These are phyloP conservation scores for Aleiodes leptofemur DNA, from an alignment of 2,888 invertebrate genomes.

Conservation along the genomic window DNA sequence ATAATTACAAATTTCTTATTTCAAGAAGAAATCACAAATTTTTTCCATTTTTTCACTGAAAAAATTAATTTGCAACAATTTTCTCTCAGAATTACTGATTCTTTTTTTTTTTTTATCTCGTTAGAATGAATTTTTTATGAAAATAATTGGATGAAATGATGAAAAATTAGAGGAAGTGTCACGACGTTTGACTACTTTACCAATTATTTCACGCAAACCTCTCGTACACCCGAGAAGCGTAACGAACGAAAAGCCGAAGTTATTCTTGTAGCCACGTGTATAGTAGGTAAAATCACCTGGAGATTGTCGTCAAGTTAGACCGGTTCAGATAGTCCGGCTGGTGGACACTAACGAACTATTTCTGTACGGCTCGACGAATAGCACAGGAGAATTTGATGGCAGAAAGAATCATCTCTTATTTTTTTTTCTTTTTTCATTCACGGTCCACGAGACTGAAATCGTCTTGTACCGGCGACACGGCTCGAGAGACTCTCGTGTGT, in stretches of 20 bases:
- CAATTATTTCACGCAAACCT: not conserved
- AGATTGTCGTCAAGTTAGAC: not conserved
- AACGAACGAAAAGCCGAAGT: not conserved
- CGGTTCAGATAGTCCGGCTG: not conserved
- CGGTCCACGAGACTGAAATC: slow-evolving; percentile 56
- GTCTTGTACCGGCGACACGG: slow-evolving; percentile 56
- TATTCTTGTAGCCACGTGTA: not conserved
- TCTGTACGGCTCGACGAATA: slow-evolving; percentile 31
- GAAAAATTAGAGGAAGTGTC: slow-evolving; percentile 1
- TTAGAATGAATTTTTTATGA: too few relatives aligned
- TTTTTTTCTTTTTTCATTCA: slow-evolving; percentile 47
- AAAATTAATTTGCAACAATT: too few relatives aligned
- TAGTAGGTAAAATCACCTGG: not conserved
- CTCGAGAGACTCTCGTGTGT: slow-evolving; percentile 37
- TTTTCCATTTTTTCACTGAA: too few relatives aligned
- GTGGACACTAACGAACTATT: not conserved
- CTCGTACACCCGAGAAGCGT: not conserved
- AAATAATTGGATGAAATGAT: too few relatives aligned
- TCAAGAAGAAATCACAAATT: too few relatives aligned
- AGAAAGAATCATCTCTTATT: slow-evolving; percentile 32
- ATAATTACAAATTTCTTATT: too few relatives aligned
- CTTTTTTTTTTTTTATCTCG: too few relatives aligned
- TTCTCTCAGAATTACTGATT: too few relatives aligned
- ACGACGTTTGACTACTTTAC: not conserved
- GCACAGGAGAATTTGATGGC: too few relatives aligned